Evolutionary conservation across 1,140 invertebrate genomes (phyloP), one percentile per base, ranked within the genome.

Genomic region (Chrysomallon squamiferum): DNA sequence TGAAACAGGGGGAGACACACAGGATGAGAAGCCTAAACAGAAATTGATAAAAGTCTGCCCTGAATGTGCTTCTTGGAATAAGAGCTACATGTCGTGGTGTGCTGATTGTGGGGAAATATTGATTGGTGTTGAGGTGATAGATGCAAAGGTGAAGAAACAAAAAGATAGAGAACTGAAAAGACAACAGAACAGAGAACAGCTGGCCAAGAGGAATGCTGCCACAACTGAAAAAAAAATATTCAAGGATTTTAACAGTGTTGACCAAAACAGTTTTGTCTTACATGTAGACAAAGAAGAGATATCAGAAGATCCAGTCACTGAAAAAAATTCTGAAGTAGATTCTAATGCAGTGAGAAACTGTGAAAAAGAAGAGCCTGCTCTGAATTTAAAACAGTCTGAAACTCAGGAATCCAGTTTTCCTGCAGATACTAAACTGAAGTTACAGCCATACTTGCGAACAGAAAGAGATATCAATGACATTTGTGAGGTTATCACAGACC

Each of bases 41-140:
- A 75, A 73, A 30, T 20, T 70, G 38, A 69, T 80, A 15, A 74
- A 75, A 13, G 63, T 77, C 2, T 83, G 81, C 59, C 77, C 78
- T 15, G 81, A 81, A 52, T 83, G 81, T 70, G 54, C 64, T 18
- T 66, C 73, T 18, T 43, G 76, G 4, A 83, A 83, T 41, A 79
- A 80, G 59, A 69, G 69, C 15, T 79, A 82, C 57, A 79, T 81
- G 75, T 72, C 75, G 9, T 81, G 81, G 79, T 83, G 81, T 60
- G 59, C 66, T 13, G 67, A 77, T 7, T 83, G 81, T 75, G 78
- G 81, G n/a, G 75, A 76, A 27, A 68, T 80, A n/a, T 69, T 83
- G 33, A 80, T 81, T 15, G 80, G 79, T 25, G 66, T 79, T 7
- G 74, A 79, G 15, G 72, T 76, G 18, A 60, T 75, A 22, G n/a